These are phyloP conservation scores for Orthosia incerta DNA, from an alignment of 2,888 invertebrate species.

Conservation along the genomic window DNA sequence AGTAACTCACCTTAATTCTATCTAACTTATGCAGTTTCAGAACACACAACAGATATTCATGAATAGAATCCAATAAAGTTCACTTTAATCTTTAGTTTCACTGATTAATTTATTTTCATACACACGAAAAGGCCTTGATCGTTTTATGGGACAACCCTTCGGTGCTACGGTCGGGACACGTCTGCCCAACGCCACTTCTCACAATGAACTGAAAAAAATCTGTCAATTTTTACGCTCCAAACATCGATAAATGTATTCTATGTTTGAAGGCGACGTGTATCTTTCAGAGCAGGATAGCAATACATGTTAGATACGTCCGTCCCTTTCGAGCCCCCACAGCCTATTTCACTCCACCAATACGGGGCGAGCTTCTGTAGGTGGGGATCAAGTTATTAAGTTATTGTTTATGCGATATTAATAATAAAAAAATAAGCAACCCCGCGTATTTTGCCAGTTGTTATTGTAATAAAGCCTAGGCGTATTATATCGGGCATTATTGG, in stretches of 20 bases:
- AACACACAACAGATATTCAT: constrained; percentile 72
- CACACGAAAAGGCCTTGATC: constrained; percentile 70
- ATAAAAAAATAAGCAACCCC: constrained; percentile 86
- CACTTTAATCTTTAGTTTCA: constrained; percentile 70
- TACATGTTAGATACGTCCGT: constrained; percentile 75
- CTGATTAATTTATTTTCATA: constrained; percentile 61
- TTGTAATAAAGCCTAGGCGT: constrained; percentile 80
- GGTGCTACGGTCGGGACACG: constrained; percentile 69
- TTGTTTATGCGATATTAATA: constrained; percentile 90
- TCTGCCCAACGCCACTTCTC: constrained; percentile 78
- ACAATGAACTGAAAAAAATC: constrained; percentile 91
- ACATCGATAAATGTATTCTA: constrained; percentile 90
- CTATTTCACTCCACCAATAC: constrained; percentile 89
- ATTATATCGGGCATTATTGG: constrained; percentile 80
- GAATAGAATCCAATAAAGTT: constrained; percentile 68
- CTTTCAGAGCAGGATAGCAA: constrained; percentile 76
- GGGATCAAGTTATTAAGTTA: constrained; percentile 90
- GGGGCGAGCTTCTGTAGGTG: constrained; percentile 84
- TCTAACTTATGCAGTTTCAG: constrained; percentile 63
- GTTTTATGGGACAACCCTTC: constrained; percentile 83
- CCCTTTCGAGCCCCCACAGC: constrained; percentile 86
- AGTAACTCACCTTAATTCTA: constrained; percentile 70
- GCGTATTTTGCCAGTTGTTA: constrained; percentile 78
- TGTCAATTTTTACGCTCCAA: constrained; percentile 91
- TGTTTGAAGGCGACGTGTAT: constrained; percentile 89